Conservation (phyloP, 1,140 invertebrate species). For the Macrobrachium nipponense region DNA sequence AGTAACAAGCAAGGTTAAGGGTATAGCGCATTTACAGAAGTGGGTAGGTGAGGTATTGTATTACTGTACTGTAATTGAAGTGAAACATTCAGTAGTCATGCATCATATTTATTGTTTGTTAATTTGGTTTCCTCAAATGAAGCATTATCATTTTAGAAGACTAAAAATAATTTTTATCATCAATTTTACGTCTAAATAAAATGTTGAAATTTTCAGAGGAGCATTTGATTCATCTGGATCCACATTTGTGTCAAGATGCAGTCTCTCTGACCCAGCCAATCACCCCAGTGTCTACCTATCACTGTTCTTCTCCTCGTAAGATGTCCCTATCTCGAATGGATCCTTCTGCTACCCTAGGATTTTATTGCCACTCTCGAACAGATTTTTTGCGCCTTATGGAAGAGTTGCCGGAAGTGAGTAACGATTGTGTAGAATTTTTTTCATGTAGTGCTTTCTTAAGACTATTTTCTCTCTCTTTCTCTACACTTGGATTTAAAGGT, state of each 20-base stretch:
- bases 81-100: too few relatives aligned
- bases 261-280: conserved; percentile 82
- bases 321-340: conserved; percentile 90
- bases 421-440: background rate
- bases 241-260: conserved; percentile 91
- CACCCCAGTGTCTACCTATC: conserved; percentile 82
- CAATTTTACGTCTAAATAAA: background rate
- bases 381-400: conserved; percentile 84
- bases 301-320: conserved; percentile 88
- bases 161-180: background rate
- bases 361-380: conserved; percentile 81
- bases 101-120: too few relatives aligned
- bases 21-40: too few relatives aligned
- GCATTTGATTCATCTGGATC: conserved; percentile 90
- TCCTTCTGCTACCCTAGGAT: conserved; percentile 93
- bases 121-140: too few relatives aligned
- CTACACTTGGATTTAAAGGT: too few relatives aligned
- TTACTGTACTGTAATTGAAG: too few relatives aligned
- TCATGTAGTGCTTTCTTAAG: too few relatives aligned
- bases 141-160: too few relatives aligned
- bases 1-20: too few relatives aligned
- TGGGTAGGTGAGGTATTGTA: too few relatives aligned
- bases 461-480: too few relatives aligned
- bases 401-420: conserved; percentile 47
- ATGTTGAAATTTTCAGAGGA: conserved; percentile 72